These are phyloP conservation scores for Meriones unguiculatus DNA, from an alignment of 2,113 vertebrate species.

Conservation along the genomic window DNA sequence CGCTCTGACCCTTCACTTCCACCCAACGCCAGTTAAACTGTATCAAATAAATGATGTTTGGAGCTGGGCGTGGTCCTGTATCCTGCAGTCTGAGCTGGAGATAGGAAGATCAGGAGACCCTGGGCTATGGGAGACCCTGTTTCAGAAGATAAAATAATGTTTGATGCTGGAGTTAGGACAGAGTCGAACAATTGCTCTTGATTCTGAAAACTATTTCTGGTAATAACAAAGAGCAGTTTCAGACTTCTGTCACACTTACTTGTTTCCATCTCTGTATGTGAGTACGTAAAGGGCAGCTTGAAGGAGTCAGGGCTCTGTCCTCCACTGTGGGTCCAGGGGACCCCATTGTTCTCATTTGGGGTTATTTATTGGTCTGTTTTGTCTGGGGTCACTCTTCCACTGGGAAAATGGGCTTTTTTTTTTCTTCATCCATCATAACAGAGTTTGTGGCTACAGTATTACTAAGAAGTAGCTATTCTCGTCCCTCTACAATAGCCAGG, in stretches of 20 bases:
- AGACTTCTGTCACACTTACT: not conserved
- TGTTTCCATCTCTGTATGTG: not conserved
- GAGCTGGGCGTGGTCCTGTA: too few relatives aligned
- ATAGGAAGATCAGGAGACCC: not conserved
- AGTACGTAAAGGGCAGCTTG: not conserved
- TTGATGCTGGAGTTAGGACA: slow-evolving; percentile 39
- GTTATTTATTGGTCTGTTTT: slow-evolving; percentile 56
- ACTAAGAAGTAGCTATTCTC: not conserved
- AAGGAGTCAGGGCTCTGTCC: not conserved
- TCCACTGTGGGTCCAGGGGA: not conserved
- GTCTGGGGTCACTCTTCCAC: slow-evolving; percentile 47
- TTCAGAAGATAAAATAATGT: not conserved
- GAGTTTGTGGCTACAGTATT: slow-evolving; percentile 16
- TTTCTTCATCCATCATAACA: not conserved
- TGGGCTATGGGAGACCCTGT: not conserved
- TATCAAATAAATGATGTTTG: not conserved
- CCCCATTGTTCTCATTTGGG: not conserved
- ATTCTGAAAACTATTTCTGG: slow-evolving; percentile 14
- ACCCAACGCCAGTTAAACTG: not conserved
- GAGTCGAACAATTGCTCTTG: not conserved
- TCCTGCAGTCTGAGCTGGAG: too few relatives aligned
- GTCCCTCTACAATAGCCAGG: not conserved
- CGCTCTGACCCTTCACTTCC: not conserved
- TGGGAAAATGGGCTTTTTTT: slow-evolving; percentile 53
- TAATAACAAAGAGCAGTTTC: slow-evolving; percentile 27